phyloP scores from a whole-genome alignment of 2,797 vertebrate species.

The Crenichthys baileyi region DNA sequence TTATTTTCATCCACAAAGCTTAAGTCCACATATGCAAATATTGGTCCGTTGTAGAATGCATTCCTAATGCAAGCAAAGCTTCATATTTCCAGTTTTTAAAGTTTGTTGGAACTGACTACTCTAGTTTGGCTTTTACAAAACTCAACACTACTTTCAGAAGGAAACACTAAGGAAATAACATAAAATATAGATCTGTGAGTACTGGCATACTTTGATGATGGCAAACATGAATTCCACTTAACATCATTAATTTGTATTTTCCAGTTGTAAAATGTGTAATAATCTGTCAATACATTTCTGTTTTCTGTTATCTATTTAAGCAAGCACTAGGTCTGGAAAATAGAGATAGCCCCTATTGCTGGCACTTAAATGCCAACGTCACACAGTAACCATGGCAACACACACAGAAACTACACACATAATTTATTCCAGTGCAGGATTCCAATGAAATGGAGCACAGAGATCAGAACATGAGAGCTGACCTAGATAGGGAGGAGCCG shows the following conservation, averaged over 20 bases:
- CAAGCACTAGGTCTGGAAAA: slow-evolving; percentile 24
- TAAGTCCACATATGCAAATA: background rate
- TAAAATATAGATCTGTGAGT: background rate
- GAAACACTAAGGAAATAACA: background rate
- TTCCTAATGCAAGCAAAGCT: background rate
- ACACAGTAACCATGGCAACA: slow-evolving; percentile 62
- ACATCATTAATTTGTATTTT: background rate
- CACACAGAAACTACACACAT: slow-evolving; percentile 50
- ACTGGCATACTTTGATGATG: background rate
- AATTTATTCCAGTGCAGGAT: slow-evolving; percentile 48
- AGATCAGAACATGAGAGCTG: slow-evolving; percentile 62
- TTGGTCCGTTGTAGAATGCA: background rate
- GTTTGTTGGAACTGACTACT: background rate
- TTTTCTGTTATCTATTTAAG: slow-evolving; percentile 24
- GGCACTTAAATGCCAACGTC: slow-evolving; percentile 38
- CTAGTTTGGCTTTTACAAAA: background rate
- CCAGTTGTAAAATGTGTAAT: background rate
- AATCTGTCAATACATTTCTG: slow-evolving; percentile 1
- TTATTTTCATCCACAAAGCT: background rate
- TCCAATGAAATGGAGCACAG: slow-evolving; percentile 50
- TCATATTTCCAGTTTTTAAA: background rate
- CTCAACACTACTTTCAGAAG: background rate
- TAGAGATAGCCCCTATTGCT: slow-evolving; percentile 25
- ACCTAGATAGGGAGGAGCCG: slow-evolving; percentile 63
- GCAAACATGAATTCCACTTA: background rate